A percentile compares a stretch with the other conserved stretches of the same genome.
Evolutionary conservation across 1,140 invertebrate species (phyloP).

Genomic region (Cecropterus lyciades): DNA sequence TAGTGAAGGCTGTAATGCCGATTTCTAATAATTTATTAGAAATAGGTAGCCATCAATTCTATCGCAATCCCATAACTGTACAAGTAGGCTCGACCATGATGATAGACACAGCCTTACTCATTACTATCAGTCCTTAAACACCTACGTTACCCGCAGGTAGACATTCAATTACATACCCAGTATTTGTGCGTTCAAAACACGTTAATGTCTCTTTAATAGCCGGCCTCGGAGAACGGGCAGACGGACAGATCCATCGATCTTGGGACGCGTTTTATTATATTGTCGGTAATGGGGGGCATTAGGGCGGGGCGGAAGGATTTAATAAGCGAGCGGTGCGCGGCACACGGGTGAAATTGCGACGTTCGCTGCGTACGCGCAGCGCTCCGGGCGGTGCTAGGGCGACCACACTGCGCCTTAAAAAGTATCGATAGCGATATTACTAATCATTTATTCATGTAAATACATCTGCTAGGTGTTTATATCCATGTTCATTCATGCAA

Average conservation of each 20-base stretch:
- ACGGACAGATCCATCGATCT: slow-evolving; percentile 43
- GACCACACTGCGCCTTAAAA: slow-evolving; percentile 15
- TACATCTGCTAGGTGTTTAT: background rate
- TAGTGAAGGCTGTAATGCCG: too few relatives aligned
- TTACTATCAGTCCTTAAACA: slow-evolving; percentile 5
- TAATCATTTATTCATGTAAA: background rate
- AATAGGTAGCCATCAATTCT: too few relatives aligned
- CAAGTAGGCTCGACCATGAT: too few relatives aligned
- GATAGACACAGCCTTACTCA: background rate
- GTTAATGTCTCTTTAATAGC: slow-evolving; percentile 67
- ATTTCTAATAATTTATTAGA: too few relatives aligned
- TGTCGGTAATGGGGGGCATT: slow-evolving; percentile 75
- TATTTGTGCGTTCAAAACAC: slow-evolving; percentile 30
- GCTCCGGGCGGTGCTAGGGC: slow-evolving; percentile 57
- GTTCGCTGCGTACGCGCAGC: slow-evolving; percentile 58
- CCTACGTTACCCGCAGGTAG: slow-evolving; percentile 5
- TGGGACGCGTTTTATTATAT: slow-evolving; percentile 71
- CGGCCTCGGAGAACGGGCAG: slow-evolving; percentile 33
- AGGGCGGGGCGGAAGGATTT: slow-evolving; percentile 76
- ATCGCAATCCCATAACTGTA: too few relatives aligned
- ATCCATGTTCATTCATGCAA: background rate
- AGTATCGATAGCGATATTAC: background rate
- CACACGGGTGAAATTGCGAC: slow-evolving; percentile 61
- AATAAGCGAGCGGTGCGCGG: slow-evolving; percentile 73
- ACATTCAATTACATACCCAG: slow-evolving; percentile 25